Conservation (phyloP, 2,797 vertebrate species). For the Sus cebifrons region DNA sequence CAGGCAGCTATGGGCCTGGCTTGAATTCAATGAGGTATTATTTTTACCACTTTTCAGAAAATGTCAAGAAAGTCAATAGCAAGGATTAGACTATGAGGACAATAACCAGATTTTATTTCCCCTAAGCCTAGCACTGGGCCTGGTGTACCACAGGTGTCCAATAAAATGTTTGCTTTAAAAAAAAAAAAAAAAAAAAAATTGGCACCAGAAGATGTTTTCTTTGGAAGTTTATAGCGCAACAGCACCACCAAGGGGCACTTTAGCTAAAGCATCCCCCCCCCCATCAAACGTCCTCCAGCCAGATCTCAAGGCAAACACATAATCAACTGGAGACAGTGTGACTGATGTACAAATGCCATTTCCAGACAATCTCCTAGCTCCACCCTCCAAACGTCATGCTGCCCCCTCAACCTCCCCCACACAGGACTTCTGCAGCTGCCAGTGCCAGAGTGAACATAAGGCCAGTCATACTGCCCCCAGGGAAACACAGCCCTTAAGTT, state of each 20-base stretch:
- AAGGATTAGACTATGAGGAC: neutral
- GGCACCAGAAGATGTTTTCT: neutral
- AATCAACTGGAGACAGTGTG: neutral
- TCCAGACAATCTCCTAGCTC: neutral
- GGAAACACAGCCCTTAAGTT: neutral
- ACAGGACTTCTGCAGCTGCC: neutral
- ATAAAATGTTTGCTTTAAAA: neutral
- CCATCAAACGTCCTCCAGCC: neutral
- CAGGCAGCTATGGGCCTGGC: neutral
- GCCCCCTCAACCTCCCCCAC: neutral
- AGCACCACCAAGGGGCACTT: conserved; percentile 82
- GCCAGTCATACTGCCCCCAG: neutral
- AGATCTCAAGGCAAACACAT: neutral
- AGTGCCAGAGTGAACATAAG: neutral
- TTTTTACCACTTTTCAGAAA: conserved; percentile 38
- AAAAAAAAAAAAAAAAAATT: neutral
- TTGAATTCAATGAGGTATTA: neutral
- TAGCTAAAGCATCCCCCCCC: neutral
- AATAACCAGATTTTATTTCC: neutral
- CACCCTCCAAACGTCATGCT: neutral
- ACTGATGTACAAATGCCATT: neutral
- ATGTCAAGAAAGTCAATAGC: neutral
- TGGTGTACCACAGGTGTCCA: neutral
- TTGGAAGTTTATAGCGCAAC: conserved; percentile 58
- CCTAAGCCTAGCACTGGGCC: neutral